These are phyloP conservation scores for Beris chalybata DNA, from an alignment of 2,888 invertebrate species.

Conservation along the genomic window DNA sequence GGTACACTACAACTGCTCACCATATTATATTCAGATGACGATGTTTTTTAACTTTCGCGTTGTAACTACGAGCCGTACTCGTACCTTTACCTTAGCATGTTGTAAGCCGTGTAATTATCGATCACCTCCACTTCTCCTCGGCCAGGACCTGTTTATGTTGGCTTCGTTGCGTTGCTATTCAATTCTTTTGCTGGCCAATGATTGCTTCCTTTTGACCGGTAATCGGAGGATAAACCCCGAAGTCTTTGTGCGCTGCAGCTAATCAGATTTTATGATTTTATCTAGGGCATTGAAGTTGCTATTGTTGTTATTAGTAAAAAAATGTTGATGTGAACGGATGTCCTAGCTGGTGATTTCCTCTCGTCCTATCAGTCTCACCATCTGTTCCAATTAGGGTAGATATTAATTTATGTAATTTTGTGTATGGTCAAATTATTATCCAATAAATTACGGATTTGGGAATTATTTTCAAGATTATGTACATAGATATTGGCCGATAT, in stretches of 20 bases:
- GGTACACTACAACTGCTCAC: not conserved
- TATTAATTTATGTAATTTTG: not conserved
- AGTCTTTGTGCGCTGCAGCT: conserved; percentile 1
- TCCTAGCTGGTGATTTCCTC: conserved; percentile 3
- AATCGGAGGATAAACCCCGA: conserved; percentile 16
- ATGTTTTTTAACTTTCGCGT: conserved; percentile 7
- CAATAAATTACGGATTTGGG: no score
- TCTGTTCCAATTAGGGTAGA: conserved; percentile 20
- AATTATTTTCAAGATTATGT: no score
- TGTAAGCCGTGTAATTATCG: no score
- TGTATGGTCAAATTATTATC: no score
- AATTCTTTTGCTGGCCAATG: conserved; percentile 3
- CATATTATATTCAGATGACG: conserved; percentile 9
- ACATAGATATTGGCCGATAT: no score
- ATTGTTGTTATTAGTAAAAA: conserved; percentile 14
- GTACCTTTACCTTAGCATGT: not conserved
- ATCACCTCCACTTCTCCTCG: no score
- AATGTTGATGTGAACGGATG: not conserved
- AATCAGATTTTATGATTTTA: conserved; percentile 12
- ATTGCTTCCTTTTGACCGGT: conserved; percentile 28
- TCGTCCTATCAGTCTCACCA: conserved; percentile 11
- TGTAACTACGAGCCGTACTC: not conserved
- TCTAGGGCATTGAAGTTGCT: conserved; percentile 5
- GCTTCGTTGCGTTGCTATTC: conserved; percentile 1
- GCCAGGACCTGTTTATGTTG: no score